Percentiles rank a stretch among this genome's conserved stretches.
These are phyloP conservation scores for Tachysurus fulvidraco DNA, from an alignment of 2,113 vertebrate genomes.

Conservation along the genomic window DNA sequence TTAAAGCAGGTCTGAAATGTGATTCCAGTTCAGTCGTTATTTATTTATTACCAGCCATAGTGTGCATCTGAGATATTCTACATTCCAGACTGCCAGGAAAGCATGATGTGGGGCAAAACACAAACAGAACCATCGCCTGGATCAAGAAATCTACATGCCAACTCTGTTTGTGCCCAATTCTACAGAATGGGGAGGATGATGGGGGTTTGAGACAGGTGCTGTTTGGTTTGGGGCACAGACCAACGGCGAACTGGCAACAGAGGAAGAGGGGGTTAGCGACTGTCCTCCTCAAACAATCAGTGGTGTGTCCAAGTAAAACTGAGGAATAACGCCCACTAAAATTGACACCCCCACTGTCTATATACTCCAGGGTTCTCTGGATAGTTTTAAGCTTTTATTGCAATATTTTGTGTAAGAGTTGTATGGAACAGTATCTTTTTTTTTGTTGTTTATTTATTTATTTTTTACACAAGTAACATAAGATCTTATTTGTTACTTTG, in stretches of 20 bases:
- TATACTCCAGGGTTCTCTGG: background rate
- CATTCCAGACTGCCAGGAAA: constrained; percentile 23
- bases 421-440: background rate
- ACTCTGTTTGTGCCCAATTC: background rate
- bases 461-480: no score
- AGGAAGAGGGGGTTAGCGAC: background rate
- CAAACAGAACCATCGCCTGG: background rate
- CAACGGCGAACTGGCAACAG: background rate
- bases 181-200: background rate
- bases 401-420: background rate
- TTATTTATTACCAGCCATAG: constrained; percentile 43
- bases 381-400: background rate
- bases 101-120: constrained; percentile 27
- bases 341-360: background rate
- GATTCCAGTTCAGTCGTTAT: constrained; percentile 44
- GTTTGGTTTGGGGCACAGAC: background rate
- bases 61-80: constrained; percentile 33
- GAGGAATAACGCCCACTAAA: background rate
- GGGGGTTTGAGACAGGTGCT: background rate
- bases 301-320: background rate
- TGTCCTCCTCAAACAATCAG: background rate
- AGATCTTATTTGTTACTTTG: background rate
- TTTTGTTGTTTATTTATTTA: background rate
- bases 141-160: constrained; percentile 17
- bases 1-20: constrained; percentile 37